Conservation (phyloP, 2,888 invertebrate species). For the Apotomis turbidana region DNA sequence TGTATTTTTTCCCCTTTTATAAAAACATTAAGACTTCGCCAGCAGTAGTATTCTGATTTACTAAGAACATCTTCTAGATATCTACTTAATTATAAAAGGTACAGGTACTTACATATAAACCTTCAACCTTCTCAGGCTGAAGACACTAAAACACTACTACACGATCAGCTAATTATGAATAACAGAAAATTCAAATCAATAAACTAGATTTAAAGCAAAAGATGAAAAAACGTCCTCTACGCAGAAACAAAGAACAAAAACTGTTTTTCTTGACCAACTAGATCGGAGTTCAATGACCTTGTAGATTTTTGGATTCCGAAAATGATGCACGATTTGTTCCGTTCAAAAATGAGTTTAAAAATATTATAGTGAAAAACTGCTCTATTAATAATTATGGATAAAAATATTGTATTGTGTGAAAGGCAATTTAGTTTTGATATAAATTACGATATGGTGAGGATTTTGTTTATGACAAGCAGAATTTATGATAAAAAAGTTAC, state of each 20-base stretch:
- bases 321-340: slow-evolving; percentile 3
- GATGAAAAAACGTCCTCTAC: slow-evolving; percentile 58
- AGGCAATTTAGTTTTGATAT: too few relatives aligned
- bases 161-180: slow-evolving; percentile 35
- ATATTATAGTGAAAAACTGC: too few relatives aligned
- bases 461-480: too few relatives aligned
- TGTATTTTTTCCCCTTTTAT: too few relatives aligned
- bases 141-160: slow-evolving; percentile 31
- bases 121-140: slow-evolving; percentile 16
- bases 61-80: too few relatives aligned
- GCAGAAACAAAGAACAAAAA: slow-evolving; percentile 76
- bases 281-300: slow-evolving; percentile 51
- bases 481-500: too few relatives aligned
- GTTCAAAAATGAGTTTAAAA: neutral
- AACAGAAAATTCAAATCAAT: slow-evolving; percentile 40
- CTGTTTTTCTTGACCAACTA: slow-evolving; percentile 60
- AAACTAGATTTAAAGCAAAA: slow-evolving; percentile 48
- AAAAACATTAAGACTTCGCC: neutral
- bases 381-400: too few relatives aligned
- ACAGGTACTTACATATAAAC: slow-evolving; percentile 8
- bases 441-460: too few relatives aligned
- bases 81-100: neutral
- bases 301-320: slow-evolving; percentile 38
- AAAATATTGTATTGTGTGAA: too few relatives aligned
- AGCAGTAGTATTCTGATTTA: too few relatives aligned